A percentile compares a stretch with the other conserved stretches of the same genome.
Evolutionary conservation across 2,888 invertebrate genomes (phyloP).

Genomic region (Acronicta psi): DNA sequence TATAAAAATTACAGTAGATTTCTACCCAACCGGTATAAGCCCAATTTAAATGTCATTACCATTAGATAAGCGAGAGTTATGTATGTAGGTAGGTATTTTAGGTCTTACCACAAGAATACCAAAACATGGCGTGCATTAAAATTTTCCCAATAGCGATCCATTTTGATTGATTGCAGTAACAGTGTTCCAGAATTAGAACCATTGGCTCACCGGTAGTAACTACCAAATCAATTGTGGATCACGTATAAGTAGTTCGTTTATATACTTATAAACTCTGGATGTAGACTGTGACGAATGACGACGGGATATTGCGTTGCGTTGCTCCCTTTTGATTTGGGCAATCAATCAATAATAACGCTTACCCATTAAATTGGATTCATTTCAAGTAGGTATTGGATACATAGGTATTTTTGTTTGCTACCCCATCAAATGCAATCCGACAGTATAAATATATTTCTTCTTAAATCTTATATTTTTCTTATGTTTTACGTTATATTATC

Average conservation of each 20-base stretch:
- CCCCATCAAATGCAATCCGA: not conserved
- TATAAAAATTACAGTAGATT: conserved; percentile 4
- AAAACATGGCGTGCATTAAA: conserved; percentile 54
- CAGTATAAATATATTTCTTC: too few relatives aligned
- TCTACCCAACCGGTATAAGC: conserved; percentile 12
- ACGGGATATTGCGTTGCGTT: conserved; percentile 29
- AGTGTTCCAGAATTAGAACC: conserved; percentile 60
- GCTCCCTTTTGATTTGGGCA: conserved; percentile 38
- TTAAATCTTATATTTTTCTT: too few relatives aligned
- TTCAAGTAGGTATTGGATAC: conserved; percentile 3
- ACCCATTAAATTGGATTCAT: conserved; percentile 4
- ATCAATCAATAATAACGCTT: conserved; percentile 27
- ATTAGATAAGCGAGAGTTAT: too few relatives aligned
- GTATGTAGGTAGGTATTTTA: too few relatives aligned
- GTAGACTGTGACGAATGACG: conserved; percentile 24
- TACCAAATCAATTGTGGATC: conserved; percentile 55
- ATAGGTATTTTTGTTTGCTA: not conserved
- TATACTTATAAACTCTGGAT: conserved; percentile 36
- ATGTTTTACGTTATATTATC: too few relatives aligned
- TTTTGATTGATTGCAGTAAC: conserved; percentile 59
- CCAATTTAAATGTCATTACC: conserved; percentile 29
- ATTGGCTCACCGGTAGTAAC: conserved; percentile 61
- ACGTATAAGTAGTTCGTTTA: conserved; percentile 39
- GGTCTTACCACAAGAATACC: too few relatives aligned
- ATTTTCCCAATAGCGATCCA: conserved; percentile 62